These are phyloP conservation scores for Callinectes sapidus DNA, from an alignment of 2,888 invertebrate genomes.

Conservation along the genomic window DNA sequence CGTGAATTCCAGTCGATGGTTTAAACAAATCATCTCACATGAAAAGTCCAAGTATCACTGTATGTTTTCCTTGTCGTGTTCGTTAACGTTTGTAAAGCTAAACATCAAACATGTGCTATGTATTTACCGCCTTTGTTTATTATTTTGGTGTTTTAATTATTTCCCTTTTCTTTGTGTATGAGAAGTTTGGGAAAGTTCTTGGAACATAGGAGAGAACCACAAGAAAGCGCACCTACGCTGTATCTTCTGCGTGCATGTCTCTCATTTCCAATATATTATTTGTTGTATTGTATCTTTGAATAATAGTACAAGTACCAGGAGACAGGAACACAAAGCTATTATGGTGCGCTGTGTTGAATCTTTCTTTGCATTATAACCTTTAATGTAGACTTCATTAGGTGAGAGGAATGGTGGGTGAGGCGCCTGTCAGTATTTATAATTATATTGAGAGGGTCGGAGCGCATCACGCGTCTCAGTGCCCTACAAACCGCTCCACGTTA, in stretches of 20 bases:
- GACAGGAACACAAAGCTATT: neutral
- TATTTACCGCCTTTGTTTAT: neutral
- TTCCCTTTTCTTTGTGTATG: neutral
- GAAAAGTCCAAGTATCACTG: conserved; percentile 9
- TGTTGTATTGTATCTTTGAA: neutral
- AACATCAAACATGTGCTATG: neutral
- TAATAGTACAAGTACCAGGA: neutral
- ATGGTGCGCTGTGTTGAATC: neutral
- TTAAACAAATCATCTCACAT: conserved; percentile 9
- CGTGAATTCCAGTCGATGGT: conserved; percentile 22
- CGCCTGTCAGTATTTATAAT: neutral
- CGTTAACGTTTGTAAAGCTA: neutral
- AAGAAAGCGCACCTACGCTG: neutral
- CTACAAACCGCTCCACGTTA: neutral
- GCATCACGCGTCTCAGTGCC: neutral
- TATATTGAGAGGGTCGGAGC: neutral
- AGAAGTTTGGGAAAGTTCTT: neutral
- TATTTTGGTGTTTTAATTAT: neutral
- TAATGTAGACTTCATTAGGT: neutral
- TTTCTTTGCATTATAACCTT: neutral
- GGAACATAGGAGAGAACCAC: neutral
- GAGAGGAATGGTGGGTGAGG: neutral
- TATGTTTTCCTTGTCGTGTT: conserved; percentile 5
- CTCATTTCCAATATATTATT: neutral
- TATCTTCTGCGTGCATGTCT: neutral